phyloP scores from a whole-genome alignment of 1,140 invertebrate genomes.

The Nylanderia fulva region DNA sequence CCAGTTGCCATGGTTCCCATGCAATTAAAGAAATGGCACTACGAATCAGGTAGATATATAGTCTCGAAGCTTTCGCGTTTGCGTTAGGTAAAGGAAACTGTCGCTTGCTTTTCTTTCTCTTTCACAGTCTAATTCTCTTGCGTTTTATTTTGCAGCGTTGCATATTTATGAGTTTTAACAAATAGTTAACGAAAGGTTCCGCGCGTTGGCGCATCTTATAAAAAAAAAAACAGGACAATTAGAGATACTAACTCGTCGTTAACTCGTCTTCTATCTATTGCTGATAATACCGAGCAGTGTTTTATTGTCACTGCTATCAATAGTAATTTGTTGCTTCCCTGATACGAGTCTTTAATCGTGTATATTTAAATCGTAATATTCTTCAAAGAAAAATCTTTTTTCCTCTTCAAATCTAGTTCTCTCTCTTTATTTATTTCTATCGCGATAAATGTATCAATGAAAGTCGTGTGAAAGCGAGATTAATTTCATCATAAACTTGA shows the following conservation, averaged over 20 bases:
- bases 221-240: conserved; percentile 28
- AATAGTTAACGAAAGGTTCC: conserved; percentile 76
- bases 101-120: neutral
- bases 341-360: neutral
- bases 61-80: conserved; percentile 60
- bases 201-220: conserved; percentile 50
- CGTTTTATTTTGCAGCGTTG: conserved; percentile 76
- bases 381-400: neutral
- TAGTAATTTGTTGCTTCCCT: neutral
- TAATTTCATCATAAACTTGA: neutral
- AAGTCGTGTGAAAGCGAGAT: neutral
- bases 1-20: conserved; percentile 61
- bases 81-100: conserved; percentile 32
- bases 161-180: conserved; percentile 83
- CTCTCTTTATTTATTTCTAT: neutral
- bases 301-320: conserved; percentile 13
- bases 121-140: conserved; percentile 19
- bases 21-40: conserved; percentile 77
- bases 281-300: neutral
- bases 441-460: neutral
- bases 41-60: conserved; percentile 70
- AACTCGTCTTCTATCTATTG: conserved; percentile 22
- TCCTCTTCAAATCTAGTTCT: neutral
- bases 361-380: conserved; percentile 31
- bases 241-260: neutral